These are phyloP conservation scores for Leptobrachium leishanense DNA, from an alignment of 2,113 vertebrate species.

Conservation along the genomic window DNA sequence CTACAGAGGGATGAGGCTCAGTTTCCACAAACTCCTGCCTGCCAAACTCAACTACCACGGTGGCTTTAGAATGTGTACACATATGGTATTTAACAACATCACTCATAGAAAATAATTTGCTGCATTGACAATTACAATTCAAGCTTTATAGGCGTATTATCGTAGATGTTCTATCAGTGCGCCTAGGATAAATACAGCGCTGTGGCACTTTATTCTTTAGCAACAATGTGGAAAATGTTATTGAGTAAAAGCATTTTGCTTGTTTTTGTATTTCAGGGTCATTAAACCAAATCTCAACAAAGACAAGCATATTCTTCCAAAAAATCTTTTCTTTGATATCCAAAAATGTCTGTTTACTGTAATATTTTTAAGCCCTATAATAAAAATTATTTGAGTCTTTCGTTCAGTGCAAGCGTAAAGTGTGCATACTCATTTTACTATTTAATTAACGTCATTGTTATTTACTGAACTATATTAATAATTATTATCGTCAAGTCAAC, in stretches of 20 bases:
- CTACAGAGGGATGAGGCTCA: conserved; percentile 23
- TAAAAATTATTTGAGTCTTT: too few species aligned
- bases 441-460: too few species aligned
- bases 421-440: too few species aligned
- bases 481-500: too few species aligned
- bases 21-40: conserved; percentile 15
- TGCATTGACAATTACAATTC: not conserved
- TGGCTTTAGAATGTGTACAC: conserved; percentile 8
- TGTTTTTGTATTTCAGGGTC: not conserved
- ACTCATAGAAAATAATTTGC: conserved; percentile 7
- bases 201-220: conserved; percentile 15
- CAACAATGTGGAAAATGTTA: not conserved
- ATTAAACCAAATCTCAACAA: conserved; percentile 8
- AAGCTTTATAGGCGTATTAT: not conserved
- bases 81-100: conserved; percentile 6
- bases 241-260: conserved; percentile 8
- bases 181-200: not conserved
- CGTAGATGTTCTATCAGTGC: conserved; percentile 6
- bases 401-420: too few species aligned
- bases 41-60: conserved; percentile 18
- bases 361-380: too few species aligned
- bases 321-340: too few species aligned
- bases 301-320: not conserved
- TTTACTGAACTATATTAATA: too few species aligned
- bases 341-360: too few species aligned